Conservation (phyloP, 2,888 invertebrate species). For the Neuroscelio doddi region DNA sequence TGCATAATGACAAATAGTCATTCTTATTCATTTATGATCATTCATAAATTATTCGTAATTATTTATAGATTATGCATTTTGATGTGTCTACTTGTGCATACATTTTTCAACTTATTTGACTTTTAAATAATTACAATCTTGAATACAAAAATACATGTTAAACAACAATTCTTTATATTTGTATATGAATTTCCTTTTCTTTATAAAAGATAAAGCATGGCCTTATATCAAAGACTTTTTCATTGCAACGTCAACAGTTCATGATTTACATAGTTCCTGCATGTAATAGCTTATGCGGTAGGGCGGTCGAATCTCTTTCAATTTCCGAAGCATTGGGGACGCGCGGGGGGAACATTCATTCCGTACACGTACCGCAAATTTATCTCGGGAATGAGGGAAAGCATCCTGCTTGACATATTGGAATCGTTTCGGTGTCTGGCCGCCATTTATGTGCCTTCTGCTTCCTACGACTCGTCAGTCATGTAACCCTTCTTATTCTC, state of each 20-base stretch:
- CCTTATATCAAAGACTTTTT: constrained; percentile 12
- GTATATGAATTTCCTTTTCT: constrained; percentile 10
- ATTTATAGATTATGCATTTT: too few relatives aligned
- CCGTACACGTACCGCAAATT: constrained; percentile 64
- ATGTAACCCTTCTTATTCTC: constrained; percentile 24
- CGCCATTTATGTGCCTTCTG: constrained; percentile 60
- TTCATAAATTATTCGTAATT: too few relatives aligned
- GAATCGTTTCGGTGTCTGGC: constrained; percentile 66
- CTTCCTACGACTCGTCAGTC: constrained; percentile 22
- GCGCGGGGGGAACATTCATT: constrained; percentile 48
- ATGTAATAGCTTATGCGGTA: constrained; percentile 24
- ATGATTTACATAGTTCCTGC: constrained; percentile 34
- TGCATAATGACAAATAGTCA: too few relatives aligned
- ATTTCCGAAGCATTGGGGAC: constrained; percentile 34
- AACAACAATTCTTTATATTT: neutral
- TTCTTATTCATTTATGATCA: too few relatives aligned
- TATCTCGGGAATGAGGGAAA: constrained; percentile 59
- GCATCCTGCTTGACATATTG: constrained; percentile 64
- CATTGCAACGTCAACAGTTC: constrained; percentile 15
- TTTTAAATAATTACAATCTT: too few relatives aligned
- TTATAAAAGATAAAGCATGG: constrained; percentile 10
- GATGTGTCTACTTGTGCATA: too few relatives aligned
- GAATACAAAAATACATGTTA: too few relatives aligned
- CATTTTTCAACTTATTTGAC: too few relatives aligned
- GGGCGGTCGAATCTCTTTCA: constrained; percentile 40